These are phyloP conservation scores for Cladorhizidae sp. DNA, from an alignment of 37 sponge, comb jelly and placozoan genomes.

Conservation along the genomic window DNA sequence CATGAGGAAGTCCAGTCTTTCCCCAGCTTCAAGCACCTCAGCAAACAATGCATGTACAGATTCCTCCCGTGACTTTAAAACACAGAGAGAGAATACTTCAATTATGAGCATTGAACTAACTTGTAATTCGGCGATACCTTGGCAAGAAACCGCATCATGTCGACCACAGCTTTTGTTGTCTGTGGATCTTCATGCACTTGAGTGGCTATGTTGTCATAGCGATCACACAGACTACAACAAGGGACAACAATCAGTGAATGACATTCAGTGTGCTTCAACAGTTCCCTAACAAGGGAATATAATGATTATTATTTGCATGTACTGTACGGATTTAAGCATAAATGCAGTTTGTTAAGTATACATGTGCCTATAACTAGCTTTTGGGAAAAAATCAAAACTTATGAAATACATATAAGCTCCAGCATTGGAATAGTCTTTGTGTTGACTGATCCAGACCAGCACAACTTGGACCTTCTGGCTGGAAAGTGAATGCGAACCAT, in stretches of 20 bases:
- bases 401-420: too few species aligned
- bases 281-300: background rate
- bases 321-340: too few species aligned
- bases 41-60: slow-evolving; percentile 68
- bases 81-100: background rate
- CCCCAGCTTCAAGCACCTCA: slow-evolving; percentile 78
- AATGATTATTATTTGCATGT: background rate
- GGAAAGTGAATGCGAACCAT: too few species aligned
- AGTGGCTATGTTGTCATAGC: slow-evolving; percentile 85
- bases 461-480: too few species aligned
- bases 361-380: too few species aligned
- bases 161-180: slow-evolving; percentile 81
- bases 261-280: background rate
- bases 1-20: slow-evolving; percentile 86
- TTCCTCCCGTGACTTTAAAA: slow-evolving; percentile 60
- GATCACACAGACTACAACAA: slow-evolving; percentile 77
- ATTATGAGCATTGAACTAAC: background rate
- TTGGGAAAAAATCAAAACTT: too few species aligned
- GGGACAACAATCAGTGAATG: background rate
- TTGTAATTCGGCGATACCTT: slow-evolving; percentile 30
- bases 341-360: too few species aligned
- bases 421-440: too few species aligned
- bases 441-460: too few species aligned
- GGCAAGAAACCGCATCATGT: slow-evolving; percentile 80
- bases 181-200: slow-evolving; percentile 79